A percentile compares a stretch with the other conserved stretches of the same genome.
Conservation (phyloP, 2,113 vertebrate genomes). For the Bubo blakistoni region DNA sequence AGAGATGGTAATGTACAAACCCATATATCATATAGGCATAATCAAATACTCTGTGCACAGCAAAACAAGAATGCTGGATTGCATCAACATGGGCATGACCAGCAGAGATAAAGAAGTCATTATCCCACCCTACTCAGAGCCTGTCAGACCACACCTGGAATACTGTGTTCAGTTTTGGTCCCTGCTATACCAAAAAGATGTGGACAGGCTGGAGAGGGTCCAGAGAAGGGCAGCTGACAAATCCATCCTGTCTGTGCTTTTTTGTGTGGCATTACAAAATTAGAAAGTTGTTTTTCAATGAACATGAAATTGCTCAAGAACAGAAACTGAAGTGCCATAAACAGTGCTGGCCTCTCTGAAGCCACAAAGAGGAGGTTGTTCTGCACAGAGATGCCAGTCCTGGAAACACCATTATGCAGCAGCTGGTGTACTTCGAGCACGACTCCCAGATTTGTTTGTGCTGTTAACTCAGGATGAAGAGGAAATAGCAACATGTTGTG, state of each 20-base stretch:
- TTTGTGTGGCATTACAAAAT: background rate
- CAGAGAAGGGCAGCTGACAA: background rate
- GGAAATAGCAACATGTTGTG: background rate
- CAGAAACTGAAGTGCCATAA: slow-evolving; percentile 3
- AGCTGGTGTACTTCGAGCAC: background rate
- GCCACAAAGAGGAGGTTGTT: slow-evolving; percentile 45
- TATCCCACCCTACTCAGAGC: too few relatives aligned
- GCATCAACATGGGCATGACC: too few relatives aligned
- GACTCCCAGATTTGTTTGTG: background rate
- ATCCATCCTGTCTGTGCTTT: background rate
- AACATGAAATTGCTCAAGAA: slow-evolving; percentile 10
- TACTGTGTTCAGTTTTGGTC: too few relatives aligned
- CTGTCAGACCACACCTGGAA: too few relatives aligned
- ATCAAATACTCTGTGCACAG: background rate
- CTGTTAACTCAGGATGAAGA: background rate
- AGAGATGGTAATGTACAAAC: background rate
- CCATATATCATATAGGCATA: background rate
- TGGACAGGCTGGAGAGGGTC: too few relatives aligned
- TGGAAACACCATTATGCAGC: background rate
- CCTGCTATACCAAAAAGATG: too few relatives aligned
- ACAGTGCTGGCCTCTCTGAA: background rate
- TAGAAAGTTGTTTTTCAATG: slow-evolving; percentile 11
- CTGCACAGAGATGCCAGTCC: slow-evolving; percentile 1
- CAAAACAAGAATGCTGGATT: background rate
- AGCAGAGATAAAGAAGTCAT: too few relatives aligned